Conservation (phyloP, 1,140 invertebrate genomes). For the Wiebesia pumilae region DNA sequence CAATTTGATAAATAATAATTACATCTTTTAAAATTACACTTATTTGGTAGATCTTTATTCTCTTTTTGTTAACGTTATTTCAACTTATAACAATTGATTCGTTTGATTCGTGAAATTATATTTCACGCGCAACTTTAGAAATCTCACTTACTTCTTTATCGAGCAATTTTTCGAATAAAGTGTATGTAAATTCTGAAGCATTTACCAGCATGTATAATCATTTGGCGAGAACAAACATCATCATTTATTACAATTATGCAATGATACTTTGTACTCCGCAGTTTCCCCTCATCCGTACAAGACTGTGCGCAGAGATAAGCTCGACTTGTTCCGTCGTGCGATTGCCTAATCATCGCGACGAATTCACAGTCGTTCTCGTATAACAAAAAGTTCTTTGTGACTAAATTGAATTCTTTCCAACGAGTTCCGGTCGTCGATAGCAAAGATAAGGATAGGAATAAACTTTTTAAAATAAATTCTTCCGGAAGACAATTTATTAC, state of each 20-base stretch:
- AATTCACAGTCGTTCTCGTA: neutral
- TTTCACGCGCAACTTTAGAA: no score
- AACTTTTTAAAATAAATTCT: neutral
- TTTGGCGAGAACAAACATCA: neutral
- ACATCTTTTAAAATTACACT: no score
- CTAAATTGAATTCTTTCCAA: neutral
- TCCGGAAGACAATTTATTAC: no score
- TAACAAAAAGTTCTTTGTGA: neutral
- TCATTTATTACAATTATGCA: conserved; percentile 32
- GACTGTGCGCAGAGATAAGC: conserved; percentile 2
- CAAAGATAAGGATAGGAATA: neutral
- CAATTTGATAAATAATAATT: no score
- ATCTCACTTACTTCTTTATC: no score
- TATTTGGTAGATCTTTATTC: no score
- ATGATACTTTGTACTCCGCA: neutral
- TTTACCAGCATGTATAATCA: no score
- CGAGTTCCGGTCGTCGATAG: neutral
- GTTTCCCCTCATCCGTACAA: neutral
- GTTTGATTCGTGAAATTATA: no score
- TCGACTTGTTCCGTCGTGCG: neutral
- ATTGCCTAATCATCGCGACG: conserved; percentile 1
- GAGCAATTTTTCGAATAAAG: no score
- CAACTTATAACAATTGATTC: no score
- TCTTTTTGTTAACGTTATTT: no score
- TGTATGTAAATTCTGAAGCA: no score